phyloP scores from a whole-genome alignment of 2,113 vertebrate species.

The Vidua macroura region DNA sequence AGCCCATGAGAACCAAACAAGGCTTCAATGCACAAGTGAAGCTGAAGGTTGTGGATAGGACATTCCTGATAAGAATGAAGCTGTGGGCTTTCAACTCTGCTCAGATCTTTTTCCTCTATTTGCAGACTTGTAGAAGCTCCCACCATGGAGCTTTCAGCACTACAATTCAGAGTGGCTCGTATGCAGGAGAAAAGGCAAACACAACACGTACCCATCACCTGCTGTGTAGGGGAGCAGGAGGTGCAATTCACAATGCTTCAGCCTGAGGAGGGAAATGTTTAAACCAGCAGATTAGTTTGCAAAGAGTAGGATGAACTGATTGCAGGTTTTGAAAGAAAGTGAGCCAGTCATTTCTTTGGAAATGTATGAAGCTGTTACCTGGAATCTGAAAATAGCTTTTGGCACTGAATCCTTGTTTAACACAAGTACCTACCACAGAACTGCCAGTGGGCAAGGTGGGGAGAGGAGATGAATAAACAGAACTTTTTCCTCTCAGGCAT shows the following conservation, averaged over 20 bases:
- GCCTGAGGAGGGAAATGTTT: neutral
- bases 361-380: neutral
- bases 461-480: slow-evolving; percentile 10
- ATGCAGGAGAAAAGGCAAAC: neutral
- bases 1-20: neutral
- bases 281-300: neutral
- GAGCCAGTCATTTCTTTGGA: slow-evolving; percentile 9
- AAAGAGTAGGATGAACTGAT: neutral
- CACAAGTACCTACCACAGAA: slow-evolving; percentile 31
- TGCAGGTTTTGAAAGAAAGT: neutral
- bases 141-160: neutral
- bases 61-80: neutral
- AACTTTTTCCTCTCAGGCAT: neutral
- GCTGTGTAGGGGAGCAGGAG: neutral
- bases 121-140: neutral
- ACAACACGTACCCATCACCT: neutral
- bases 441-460: slow-evolving; percentile 8
- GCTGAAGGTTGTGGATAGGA: neutral
- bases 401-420: neutral
- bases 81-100: neutral
- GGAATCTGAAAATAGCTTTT: slow-evolving; percentile 1
- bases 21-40: neutral
- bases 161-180: fast-evolving
- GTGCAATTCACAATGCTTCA: neutral
- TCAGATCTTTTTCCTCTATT: neutral